Percentiles rank a stretch among this genome's conserved stretches.
Conservation (phyloP, 2,113 vertebrate species). For the Chrysochloris asiatica region DNA sequence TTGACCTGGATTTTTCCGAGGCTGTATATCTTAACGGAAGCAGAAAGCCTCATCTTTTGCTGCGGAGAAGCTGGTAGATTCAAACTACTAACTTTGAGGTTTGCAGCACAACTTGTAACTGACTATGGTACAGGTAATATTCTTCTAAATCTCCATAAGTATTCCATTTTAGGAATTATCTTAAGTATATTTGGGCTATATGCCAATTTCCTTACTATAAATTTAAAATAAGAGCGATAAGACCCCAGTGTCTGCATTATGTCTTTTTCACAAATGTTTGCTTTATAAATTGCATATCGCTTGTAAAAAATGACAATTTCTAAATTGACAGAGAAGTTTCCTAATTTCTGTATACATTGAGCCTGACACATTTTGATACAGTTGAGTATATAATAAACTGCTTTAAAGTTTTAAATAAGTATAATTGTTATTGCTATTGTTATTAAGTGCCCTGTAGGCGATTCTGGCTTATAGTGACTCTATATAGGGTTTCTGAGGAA, state of each 20-base stretch:
- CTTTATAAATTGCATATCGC: too few relatives aligned
- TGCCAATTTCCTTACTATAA: background rate
- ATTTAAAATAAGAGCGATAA: background rate
- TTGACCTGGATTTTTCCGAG: too few relatives aligned
- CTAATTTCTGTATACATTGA: background rate
- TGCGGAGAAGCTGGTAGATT: too few relatives aligned
- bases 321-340: background rate
- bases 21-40: too few relatives aligned
- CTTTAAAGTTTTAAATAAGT: background rate
- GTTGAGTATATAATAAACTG: background rate
- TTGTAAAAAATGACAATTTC: background rate
- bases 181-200: background rate
- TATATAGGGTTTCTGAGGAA: too few relatives aligned
- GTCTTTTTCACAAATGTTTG: background rate
- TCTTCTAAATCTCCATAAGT: constrained; percentile 9
- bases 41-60: too few relatives aligned
- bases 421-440: too few relatives aligned
- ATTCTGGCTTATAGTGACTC: too few relatives aligned
- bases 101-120: too few relatives aligned
- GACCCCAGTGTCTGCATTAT: background rate
- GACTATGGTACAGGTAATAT: too few relatives aligned
- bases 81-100: too few relatives aligned
- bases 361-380: background rate
- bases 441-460: too few relatives aligned
- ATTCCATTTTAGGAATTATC: background rate